These are phyloP conservation scores for Zeuzera pyrina DNA, from an alignment of 2,888 invertebrate genomes.

Conservation along the genomic window DNA sequence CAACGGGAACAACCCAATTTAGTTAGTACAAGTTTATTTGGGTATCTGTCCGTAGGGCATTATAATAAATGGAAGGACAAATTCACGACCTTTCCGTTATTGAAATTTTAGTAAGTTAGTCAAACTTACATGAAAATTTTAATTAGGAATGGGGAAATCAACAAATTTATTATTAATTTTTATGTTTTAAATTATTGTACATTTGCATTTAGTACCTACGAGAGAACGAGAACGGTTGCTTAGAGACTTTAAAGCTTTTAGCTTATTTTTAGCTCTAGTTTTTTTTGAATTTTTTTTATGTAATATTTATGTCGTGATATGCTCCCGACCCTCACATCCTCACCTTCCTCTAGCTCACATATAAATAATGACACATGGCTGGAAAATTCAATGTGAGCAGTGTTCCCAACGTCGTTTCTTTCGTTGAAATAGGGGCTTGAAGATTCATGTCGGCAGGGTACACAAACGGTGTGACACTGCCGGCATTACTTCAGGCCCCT, in stretches of 20 bases:
- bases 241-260: too few species aligned
- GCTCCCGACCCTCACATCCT: too few species aligned
- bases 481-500: too few species aligned
- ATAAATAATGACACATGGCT: too few species aligned
- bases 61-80: constrained; percentile 55
- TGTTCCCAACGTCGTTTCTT: too few species aligned
- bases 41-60: constrained; percentile 56
- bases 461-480: too few species aligned
- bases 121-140: constrained; percentile 23
- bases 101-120: constrained; percentile 40
- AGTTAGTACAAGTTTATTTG: constrained; percentile 63
- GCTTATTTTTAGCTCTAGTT: background rate
- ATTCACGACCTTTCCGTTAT: constrained; percentile 48
- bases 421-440: too few species aligned
- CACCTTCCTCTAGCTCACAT: too few species aligned
- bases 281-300: too few species aligned
- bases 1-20: constrained; percentile 62
- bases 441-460: too few species aligned
- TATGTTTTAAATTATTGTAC: background rate
- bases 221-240: background rate
- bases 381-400: too few species aligned
- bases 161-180: background rate
- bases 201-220: background rate
- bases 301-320: too few species aligned
- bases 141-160: constrained; percentile 24